Base-by-base conservation (phyloP, 1,140 invertebrate genomes). In the Temnothorax curvispinosus region DNA sequence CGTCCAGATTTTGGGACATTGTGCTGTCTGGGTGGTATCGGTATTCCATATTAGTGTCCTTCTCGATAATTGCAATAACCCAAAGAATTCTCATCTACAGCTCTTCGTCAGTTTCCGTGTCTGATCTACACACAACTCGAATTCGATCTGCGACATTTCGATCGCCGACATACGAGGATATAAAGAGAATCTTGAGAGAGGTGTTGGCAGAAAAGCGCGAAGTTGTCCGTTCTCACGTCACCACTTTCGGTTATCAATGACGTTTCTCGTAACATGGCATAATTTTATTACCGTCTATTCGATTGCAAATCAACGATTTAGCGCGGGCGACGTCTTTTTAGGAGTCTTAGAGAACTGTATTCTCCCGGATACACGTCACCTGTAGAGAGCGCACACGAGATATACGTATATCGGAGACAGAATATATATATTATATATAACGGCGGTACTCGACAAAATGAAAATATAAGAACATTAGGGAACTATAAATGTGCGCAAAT, bases 201-300 rank as follows among this genome's bases (percentile, higher is more conserved):
- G 38, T 58, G 32, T 64, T n/a, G n/a, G 27, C 44, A 35, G 32
- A 80, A 18, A 77, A 41, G 32, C 13, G 35, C 27, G 11, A 60
- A 27, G 38, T 60, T 62, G 3, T 7, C 27, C 27, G 58, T 78
- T 50, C 27, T 32, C 21, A 21, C 56, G 44, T 62, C 44, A 78
- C 27, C 76, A 38, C 7, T 41, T 67, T 7, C n/a, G 35, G 3
- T 65, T 80, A 52, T 65, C 77, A 52, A 7, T 38, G 60, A 65
- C 60, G 44, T 67, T 69, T 80, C 50, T 65, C 62, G n/a, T 65
- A 65, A 65, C 56, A 62, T 47, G 60, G 6, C 47, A 67, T 52
- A 67, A 80, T 75, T 80, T 52, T 54, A 41, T 67, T 67, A 67
- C 35, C 47, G 13, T 67, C 54, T 38, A 67, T 80, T 52, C 77